A percentile compares a stretch with the other conserved stretches of the same genome.
Conservation (phyloP, 2,888 invertebrate species). For the Zelleria hepariella region DNA sequence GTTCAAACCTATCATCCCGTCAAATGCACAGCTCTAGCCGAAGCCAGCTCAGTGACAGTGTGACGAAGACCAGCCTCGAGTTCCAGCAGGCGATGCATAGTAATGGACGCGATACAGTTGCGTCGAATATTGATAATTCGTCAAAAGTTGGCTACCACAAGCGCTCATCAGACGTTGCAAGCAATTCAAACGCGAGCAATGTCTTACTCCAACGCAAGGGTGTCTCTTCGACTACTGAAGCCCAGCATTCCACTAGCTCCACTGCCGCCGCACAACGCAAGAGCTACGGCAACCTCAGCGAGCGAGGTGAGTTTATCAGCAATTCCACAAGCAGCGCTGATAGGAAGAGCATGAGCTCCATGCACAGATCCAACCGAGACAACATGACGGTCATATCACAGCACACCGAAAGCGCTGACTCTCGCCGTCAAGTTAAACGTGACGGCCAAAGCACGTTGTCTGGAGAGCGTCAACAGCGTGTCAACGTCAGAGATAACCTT, state of each 20-base stretch:
- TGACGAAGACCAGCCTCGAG: conserved; percentile 66
- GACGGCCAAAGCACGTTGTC: conserved; percentile 68
- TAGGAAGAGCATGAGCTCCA: conserved; percentile 82
- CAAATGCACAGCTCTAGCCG: background rate
- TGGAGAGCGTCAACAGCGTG: conserved; percentile 75
- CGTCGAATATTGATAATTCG: conserved; percentile 31
- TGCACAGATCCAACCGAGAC: conserved; percentile 80
- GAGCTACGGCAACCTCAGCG: conserved; percentile 84
- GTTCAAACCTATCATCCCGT: background rate
- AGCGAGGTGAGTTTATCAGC: conserved; percentile 78
- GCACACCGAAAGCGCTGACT: conserved; percentile 56
- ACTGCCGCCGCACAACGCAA: conserved; percentile 85
- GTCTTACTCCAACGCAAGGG: conserved; percentile 85
- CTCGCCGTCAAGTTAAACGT: conserved; percentile 48
- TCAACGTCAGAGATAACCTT: conserved; percentile 76
- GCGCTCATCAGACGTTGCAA: conserved; percentile 80
- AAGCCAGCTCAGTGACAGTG: conserved; percentile 57
- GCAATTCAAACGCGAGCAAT: conserved; percentile 81
- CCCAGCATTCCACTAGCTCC: conserved; percentile 79
- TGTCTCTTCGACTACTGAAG: conserved; percentile 77
- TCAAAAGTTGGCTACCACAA: conserved; percentile 74
- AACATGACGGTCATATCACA: conserved; percentile 61
- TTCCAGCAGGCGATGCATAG: conserved; percentile 67
- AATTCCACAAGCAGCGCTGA: conserved; percentile 78
- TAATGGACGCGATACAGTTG: conserved; percentile 33